Evolutionary conservation across 2,888 invertebrate genomes (phyloP), one percentile per base, ranked within the genome.

Genomic region (Caenorhabditis drosophilae): DNA sequence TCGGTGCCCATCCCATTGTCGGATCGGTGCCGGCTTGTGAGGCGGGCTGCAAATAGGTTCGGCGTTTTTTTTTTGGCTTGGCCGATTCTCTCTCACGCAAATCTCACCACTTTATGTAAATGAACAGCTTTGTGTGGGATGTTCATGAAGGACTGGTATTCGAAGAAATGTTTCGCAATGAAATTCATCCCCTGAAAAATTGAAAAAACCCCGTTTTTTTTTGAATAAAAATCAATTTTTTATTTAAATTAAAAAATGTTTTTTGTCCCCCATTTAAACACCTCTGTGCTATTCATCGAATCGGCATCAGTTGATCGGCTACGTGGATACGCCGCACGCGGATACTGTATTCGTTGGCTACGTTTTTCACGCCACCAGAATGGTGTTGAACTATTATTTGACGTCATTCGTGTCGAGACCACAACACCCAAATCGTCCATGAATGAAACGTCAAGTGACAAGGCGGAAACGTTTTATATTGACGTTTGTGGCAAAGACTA

Each of bases 101-200:
- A 12, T 49, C 75, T 58, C 45, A 80, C 80, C 38, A 78, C 70
- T 67, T 82, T 82, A 64, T 82, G 82, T 44, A 82, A 64, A 59
- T 80, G 81, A 11, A 82, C 76, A n/a, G 81, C 82, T 54, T 80
- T 81, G 61, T 82, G 80, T 2, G 82, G 80, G 26, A 81, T 64
- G 49, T 82, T 82, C 51, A 80, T 75, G 63, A 82, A 82, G 9
- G 80, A 79, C 50, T 82, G 82, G 47, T 82, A 82, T 50, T 82
- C 82, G 67, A 80, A 82, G 55, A 82, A 82, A 60, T 82, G 82
- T 55, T 82, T 82, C 7, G 82, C 82, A 51, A 82, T 75, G 75
- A 79, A 80, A 51, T 82, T 82, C 82, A 82, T 82, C 25, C 77
- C 78, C 78, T 78, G 61, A 66, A 74, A 60, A 40, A n/a, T 15